A percentile compares a stretch with the other conserved stretches of the same genome.
Evolutionary conservation across 2,113 vertebrate species (phyloP).

Genomic region (Carassius carassius): DNA sequence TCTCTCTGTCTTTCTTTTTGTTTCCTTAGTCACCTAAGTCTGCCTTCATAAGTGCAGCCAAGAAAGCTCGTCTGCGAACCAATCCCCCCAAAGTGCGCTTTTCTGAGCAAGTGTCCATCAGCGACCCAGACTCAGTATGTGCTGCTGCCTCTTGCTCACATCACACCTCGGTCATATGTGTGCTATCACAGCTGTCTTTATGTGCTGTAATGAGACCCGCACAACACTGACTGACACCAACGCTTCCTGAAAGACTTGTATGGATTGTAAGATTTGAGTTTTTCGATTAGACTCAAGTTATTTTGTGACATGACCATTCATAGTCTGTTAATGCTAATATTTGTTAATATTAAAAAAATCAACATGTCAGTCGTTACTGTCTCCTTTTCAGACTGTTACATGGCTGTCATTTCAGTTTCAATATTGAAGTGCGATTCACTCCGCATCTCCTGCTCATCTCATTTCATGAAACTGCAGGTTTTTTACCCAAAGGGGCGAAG

Average conservation of each 20-base stretch:
- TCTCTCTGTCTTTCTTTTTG: slow-evolving; percentile 58
- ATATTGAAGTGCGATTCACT: slow-evolving; percentile 27
- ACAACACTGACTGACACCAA: slow-evolving; percentile 22
- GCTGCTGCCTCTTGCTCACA: slow-evolving; percentile 48
- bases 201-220: slow-evolving; percentile 43
- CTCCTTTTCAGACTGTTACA: slow-evolving; percentile 17
- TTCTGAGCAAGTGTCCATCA: slow-evolving; percentile 95
- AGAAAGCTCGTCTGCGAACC: slow-evolving; percentile 93
- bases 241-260: background rate
- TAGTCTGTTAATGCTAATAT: background rate
- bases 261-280: background rate
- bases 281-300: background rate
- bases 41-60: slow-evolving; percentile 97
- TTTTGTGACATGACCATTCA: background rate
- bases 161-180: slow-evolving; percentile 41
- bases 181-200: slow-evolving; percentile 36
- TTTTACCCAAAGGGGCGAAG: slow-evolving; percentile 33
- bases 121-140: slow-evolving; percentile 94
- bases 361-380: background rate
- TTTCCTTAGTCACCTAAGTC: slow-evolving; percentile 90
- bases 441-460: slow-evolving; percentile 37
- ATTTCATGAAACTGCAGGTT: slow-evolving; percentile 47
- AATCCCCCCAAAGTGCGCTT: slow-evolving; percentile 95
- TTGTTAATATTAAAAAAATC: background rate
- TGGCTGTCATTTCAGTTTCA: slow-evolving; percentile 49